Base-by-base conservation (phyloP, 2,888 invertebrate species). In the Chironomus tentans region DNA sequence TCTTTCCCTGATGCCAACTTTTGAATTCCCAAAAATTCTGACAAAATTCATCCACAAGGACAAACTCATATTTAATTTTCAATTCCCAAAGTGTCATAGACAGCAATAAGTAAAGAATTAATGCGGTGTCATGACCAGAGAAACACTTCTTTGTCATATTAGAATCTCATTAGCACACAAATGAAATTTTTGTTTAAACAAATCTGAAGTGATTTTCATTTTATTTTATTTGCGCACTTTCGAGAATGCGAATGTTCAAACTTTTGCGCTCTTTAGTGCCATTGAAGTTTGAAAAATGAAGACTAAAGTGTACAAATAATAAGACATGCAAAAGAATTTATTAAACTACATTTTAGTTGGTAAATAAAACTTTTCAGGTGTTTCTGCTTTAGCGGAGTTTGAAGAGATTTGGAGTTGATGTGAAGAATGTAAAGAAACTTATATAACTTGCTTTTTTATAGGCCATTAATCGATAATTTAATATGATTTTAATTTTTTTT, bases 271-370 rank as follows among this genome's bases (percentile, higher is more conserved):
- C 38, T 38, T 38, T 38, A 38, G 38, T 38, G 38, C 38, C 38
- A 38, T 38, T 38, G 38, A 38, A 15, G 18, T 56, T 13, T 28
- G 13, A 68, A 22, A 68, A 5, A 28, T 68, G 6, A 22, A n/a
- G 24, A 28, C 28, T 28, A 28, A 38, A 38, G 38, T 38, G 10
- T 38, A 10, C 68, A 68, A 68, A 68, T 38, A 68, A 68, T 68
- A 7, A 68, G 68, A 68, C 68, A 68, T 68, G 68, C 68, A 38
- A 24, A 6, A n/a, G 68, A 68, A 68, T 68, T 24, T 68, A 68
- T 68, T 68, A 24, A 68, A 15, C 38, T 22, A 3, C 24, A 12
- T 10, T 38, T 38, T 38, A 1, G 38, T 38, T 1, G 2, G 38
- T 10, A 38, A 38, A 38, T 10, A 38, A 28, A 38, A 38, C 10